Conservation (phyloP, 1,140 invertebrate species). For the Mycetomoellerius zeteki region DNA sequence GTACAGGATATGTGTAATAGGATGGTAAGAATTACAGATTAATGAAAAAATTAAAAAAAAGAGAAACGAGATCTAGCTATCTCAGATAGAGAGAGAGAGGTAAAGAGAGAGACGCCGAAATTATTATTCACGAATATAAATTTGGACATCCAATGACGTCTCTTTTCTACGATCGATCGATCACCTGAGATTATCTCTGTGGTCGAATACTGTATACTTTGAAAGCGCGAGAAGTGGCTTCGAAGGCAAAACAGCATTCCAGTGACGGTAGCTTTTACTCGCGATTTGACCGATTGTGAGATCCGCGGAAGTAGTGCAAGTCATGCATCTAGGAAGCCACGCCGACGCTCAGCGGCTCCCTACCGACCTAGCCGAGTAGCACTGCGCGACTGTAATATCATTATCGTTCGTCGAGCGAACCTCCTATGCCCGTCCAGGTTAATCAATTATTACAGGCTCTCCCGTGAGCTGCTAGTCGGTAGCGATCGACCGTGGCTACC, state of each 20-base stretch:
- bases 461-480: conserved; percentile 52
- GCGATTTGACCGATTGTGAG: conserved; percentile 67
- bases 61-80: no score
- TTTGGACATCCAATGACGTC: neutral
- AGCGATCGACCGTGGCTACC: conserved; percentile 59
- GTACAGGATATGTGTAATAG: no score
- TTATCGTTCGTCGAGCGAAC: conserved; percentile 77
- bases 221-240: conserved; percentile 18
- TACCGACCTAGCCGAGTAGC: conserved; percentile 58
- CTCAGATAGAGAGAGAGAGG: no score
- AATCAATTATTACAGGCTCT: conserved; percentile 80
- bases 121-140: conserved; percentile 16
- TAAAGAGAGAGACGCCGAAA: neutral
- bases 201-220: neutral
- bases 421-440: conserved; percentile 66
- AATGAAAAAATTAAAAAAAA: no score
- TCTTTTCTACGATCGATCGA: conserved; percentile 4
- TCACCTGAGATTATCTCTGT: neutral
- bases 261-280: conserved; percentile 56
- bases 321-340: conserved; percentile 75
- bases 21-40: no score
- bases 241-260: conserved; percentile 51
- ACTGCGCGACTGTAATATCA: conserved; percentile 72
- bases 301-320: conserved; percentile 78
- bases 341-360: conserved; percentile 68